Conservation (phyloP, 2,797 vertebrate species). For the Karalla daura region DNA sequence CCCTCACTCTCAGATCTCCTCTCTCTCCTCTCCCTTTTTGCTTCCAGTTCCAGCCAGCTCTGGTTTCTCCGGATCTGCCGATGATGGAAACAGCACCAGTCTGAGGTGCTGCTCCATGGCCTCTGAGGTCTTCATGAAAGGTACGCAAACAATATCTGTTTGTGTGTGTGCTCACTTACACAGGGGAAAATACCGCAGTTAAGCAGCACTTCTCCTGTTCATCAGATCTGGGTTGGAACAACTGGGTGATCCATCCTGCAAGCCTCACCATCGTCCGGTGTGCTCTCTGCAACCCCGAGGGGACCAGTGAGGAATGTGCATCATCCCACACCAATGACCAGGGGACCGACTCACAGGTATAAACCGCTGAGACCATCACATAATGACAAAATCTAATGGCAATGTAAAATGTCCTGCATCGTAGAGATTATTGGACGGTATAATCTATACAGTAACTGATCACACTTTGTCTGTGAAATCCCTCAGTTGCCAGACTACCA, state of each 20-base stretch:
- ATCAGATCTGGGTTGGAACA: constrained; percentile 84
- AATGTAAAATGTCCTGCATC: too few species aligned
- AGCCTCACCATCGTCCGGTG: constrained; percentile 78
- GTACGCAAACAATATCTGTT: too few species aligned
- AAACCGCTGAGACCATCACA: not conserved
- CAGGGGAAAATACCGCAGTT: not conserved
- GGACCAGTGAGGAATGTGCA: constrained; percentile 39
- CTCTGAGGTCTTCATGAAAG: constrained; percentile 79
- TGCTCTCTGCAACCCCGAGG: constrained; percentile 54
- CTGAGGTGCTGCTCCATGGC: constrained; percentile 69
- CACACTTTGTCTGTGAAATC: too few species aligned
- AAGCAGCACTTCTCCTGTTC: not conserved
- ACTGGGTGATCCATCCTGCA: constrained; percentile 81
- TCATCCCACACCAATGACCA: constrained; percentile 17
- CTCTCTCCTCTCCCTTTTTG: not conserved
- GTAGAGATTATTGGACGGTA: too few species aligned
- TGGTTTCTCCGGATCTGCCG: constrained; percentile 24
- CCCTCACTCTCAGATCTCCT: too few species aligned
- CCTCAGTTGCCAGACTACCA: too few species aligned
- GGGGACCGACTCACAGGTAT: constrained; percentile 64
- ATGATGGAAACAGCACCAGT: constrained; percentile 38
- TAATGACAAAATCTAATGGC: too few species aligned
- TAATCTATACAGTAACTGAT: too few species aligned
- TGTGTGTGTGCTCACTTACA: too few species aligned
- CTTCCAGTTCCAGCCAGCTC: constrained; percentile 25